Evolutionary conservation across 1,140 invertebrate species (phyloP).

Genomic region (Drosophila lacertosa): DNA sequence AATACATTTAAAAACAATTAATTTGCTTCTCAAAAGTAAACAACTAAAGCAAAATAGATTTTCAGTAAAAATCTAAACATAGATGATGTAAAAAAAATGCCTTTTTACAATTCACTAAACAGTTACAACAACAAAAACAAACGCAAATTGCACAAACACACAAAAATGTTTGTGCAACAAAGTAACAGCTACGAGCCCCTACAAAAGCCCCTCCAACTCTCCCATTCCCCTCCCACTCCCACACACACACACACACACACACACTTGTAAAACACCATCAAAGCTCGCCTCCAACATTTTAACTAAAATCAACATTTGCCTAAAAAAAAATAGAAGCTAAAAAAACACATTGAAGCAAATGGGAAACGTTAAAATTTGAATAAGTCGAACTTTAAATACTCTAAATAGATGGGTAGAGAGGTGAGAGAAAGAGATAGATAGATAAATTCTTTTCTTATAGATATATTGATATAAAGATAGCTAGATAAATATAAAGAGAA

Average conservation of each 20-base stretch:
- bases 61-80: too few species aligned
- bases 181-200: not conserved
- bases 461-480: too few species aligned
- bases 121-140: conserved; percentile 14
- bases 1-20: too few species aligned
- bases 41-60: too few species aligned
- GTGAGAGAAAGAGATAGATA: too few species aligned
- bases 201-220: too few species aligned
- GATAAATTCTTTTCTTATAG: too few species aligned
- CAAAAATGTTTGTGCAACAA: conserved; percentile 35
- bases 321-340: conserved; percentile 16
- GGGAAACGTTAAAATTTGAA: not conserved
- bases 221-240: not conserved
- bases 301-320: conserved; percentile 47
- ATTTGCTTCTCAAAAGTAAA: too few species aligned
- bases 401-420: too few species aligned
- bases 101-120: conserved; percentile 30
- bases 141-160: conserved; percentile 16
- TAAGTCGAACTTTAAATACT: too few species aligned
- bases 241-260: not conserved
- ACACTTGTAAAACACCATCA: too few species aligned
- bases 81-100: conserved; percentile 10
- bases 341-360: not conserved
- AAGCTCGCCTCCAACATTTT: conserved; percentile 27
- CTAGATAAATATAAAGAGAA: too few species aligned